These are phyloP conservation scores for Acronicta leporina DNA, from an alignment of 2,888 invertebrate genomes.

Conservation along the genomic window DNA sequence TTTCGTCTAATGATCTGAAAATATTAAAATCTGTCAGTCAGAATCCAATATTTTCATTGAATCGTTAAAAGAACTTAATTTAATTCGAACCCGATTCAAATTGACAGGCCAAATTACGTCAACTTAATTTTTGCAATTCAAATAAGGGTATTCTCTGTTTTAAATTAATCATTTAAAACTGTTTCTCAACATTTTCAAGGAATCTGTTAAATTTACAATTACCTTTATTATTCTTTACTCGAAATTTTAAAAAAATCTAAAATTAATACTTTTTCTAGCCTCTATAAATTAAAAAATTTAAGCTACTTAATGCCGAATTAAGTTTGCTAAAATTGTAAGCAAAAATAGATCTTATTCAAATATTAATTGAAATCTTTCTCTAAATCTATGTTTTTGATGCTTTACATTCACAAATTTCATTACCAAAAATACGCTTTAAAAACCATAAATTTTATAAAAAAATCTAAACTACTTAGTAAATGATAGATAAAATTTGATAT, in stretches of 20 bases:
- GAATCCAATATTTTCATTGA: constrained; percentile 27
- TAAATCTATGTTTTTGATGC: too few species aligned
- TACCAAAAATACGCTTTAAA: too few species aligned
- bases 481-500: not conserved
- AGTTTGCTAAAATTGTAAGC: not conserved
- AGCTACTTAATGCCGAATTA: not conserved
- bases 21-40: constrained; percentile 5
- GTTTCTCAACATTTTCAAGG: constrained; percentile 13
- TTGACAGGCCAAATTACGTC: constrained; percentile 34
- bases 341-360: too few species aligned
- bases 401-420: too few species aligned
- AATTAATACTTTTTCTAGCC: not conserved
- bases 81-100: constrained; percentile 20
- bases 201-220: too few species aligned
- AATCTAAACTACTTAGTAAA: not conserved
- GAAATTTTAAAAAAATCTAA: too few species aligned
- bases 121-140: constrained; percentile 30
- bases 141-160: constrained; percentile 12
- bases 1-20: constrained; percentile 18
- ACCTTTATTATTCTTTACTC: too few species aligned
- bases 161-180: constrained; percentile 23
- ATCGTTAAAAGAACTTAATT: constrained; percentile 14
- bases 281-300: too few species aligned
- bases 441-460: too few species aligned
- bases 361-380: too few species aligned